Conservation (phyloP, 2,797 vertebrate species). For the Sebastes hubbsi region DNA sequence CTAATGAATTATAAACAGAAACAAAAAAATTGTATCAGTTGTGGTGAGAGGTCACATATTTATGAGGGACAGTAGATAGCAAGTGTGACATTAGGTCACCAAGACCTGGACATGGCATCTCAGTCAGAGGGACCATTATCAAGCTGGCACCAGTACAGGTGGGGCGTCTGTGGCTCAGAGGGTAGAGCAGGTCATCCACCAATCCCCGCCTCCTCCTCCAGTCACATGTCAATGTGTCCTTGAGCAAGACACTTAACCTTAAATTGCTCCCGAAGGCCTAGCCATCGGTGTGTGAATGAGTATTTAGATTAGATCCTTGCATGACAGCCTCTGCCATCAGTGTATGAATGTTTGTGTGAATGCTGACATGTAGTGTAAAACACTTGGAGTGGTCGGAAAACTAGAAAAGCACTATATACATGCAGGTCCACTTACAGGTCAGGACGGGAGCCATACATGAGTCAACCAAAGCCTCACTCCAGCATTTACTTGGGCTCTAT, state of each 20-base stretch:
- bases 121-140: slow-evolving; percentile 13
- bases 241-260: too few species aligned
- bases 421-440: background rate
- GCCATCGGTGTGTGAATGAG: too few species aligned
- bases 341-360: too few species aligned
- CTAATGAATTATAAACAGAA: background rate
- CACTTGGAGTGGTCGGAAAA: too few species aligned
- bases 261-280: background rate
- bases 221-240: too few species aligned
- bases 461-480: slow-evolving; percentile 13
- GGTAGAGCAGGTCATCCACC: too few species aligned
- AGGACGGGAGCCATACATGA: background rate
- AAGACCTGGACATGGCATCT: slow-evolving; percentile 24
- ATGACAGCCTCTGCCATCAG: too few species aligned
- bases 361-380: too few species aligned
- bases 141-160: slow-evolving; percentile 20
- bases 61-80: background rate
- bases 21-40: background rate
- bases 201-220: too few species aligned
- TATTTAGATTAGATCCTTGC: too few species aligned
- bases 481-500: slow-evolving; percentile 25
- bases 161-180: too few species aligned
- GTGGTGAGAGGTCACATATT: background rate
- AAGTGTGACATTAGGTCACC: slow-evolving; percentile 37
- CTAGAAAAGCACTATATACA: too few species aligned